These are phyloP conservation scores for Arnoldichthys spilopterus DNA, from an alignment of 2,797 vertebrate species.

Conservation along the genomic window DNA sequence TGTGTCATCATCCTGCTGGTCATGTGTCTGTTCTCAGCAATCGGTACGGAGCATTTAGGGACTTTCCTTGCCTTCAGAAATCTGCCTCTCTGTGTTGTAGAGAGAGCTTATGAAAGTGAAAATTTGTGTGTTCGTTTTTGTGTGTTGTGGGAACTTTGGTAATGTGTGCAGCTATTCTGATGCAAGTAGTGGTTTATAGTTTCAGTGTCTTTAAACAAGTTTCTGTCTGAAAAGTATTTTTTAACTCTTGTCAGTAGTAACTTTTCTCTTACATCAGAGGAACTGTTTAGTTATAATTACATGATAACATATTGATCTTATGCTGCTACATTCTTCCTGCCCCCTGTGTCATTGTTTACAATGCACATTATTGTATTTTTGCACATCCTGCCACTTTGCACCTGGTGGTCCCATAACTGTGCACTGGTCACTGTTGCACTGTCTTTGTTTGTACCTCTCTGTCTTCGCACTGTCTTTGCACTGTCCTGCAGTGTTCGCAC, in stretches of 20 bases:
- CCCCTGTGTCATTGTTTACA: no score
- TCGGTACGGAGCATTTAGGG: constrained; percentile 80
- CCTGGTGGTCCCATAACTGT: no score
- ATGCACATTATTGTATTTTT: no score
- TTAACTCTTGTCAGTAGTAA: neutral
- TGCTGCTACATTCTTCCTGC: no score
- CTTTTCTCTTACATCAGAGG: neutral
- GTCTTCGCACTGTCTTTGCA: no score
- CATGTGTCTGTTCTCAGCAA: constrained; percentile 93
- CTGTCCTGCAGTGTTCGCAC: no score
- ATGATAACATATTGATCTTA: no score
- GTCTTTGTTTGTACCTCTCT: no score
- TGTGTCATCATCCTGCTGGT: constrained; percentile 93
- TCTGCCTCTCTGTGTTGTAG: neutral
- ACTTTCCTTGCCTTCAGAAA: neutral
- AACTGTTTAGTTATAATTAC: no score
- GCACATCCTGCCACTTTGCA: no score
- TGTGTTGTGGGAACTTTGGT: constrained; percentile 2
- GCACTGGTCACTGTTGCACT: no score
- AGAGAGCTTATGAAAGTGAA: neutral
- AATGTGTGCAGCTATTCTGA: neutral
- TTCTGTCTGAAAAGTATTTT: neutral
- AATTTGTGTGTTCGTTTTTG: constrained; percentile 7
- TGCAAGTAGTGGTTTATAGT: constrained; percentile 2
- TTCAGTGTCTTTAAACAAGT: neutral